These are phyloP conservation scores for Dyspetes luteomarginatus DNA, from an alignment of 2,888 invertebrate species.

Conservation along the genomic window DNA sequence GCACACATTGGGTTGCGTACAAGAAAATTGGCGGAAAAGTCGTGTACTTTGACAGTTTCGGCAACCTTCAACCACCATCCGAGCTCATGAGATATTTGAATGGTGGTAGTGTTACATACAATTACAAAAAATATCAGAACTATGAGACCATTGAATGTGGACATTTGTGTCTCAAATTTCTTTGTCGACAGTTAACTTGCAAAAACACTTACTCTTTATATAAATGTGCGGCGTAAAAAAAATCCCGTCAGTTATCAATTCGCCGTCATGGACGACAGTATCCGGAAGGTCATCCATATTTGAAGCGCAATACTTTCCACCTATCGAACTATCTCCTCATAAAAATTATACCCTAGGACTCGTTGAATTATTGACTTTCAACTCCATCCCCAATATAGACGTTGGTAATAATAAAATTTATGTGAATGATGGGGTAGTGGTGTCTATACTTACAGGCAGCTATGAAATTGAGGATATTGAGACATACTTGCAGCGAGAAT, in stretches of 20 bases:
- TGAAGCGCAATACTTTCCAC: slow-evolving; percentile 68
- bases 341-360: slow-evolving; percentile 70
- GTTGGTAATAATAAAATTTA: slow-evolving; percentile 67
- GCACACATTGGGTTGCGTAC: slow-evolving; percentile 45
- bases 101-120: slow-evolving; percentile 52
- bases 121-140: too few relatives aligned
- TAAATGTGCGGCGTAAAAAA: too few relatives aligned
- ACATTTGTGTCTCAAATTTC: too few relatives aligned
- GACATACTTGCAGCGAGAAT: slow-evolving; percentile 62
- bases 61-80: slow-evolving; percentile 41
- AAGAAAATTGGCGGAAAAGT: slow-evolving; percentile 10
- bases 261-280: too few relatives aligned
- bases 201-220: too few relatives aligned
- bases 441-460: slow-evolving; percentile 73
- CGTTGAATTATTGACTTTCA: too few relatives aligned
- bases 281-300: too few relatives aligned
- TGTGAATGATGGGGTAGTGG: too few relatives aligned
- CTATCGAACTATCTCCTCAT: slow-evolving; percentile 67
- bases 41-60: slow-evolving; percentile 62
- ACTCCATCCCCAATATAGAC: slow-evolving; percentile 78
- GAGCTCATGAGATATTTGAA: slow-evolving; percentile 53
- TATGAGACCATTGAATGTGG: too few relatives aligned
- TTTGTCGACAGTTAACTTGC: too few relatives aligned
- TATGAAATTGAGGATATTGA: slow-evolving; percentile 76
- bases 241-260: too few relatives aligned